These are phyloP conservation scores for Spicauda simplicius DNA, from an alignment of 2,888 invertebrate genomes.

Conservation along the genomic window DNA sequence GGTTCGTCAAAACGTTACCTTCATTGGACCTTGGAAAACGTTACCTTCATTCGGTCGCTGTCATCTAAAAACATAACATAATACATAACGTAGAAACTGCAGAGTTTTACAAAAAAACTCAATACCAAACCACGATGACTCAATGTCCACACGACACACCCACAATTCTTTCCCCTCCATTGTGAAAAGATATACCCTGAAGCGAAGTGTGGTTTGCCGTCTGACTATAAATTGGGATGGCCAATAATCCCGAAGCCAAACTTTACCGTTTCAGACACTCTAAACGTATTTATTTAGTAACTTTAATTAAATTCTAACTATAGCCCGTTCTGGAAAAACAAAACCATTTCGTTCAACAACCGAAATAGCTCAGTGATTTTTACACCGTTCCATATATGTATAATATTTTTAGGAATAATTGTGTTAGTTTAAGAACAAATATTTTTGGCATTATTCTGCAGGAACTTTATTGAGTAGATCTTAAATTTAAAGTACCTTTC, in stretches of 20 bases:
- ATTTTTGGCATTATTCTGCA: too few species aligned
- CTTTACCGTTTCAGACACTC: slow-evolving; percentile 7
- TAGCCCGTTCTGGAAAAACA: background rate
- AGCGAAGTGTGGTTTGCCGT: slow-evolving; percentile 11
- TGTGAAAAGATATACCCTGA: background rate
- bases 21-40: too few species aligned
- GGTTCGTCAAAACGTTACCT: too few species aligned
- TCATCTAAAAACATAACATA: too few species aligned
- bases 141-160: slow-evolving; percentile 9
- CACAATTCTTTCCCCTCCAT: slow-evolving; percentile 6
- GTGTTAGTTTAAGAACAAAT: too few species aligned
- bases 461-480: too few species aligned
- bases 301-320: slow-evolving; percentile 12
- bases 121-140: background rate
- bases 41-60: too few species aligned
- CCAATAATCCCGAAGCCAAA: slow-evolving; percentile 9
- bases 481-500: too few species aligned
- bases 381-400: too few species aligned
- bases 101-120: background rate
- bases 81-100: background rate
- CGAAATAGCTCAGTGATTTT: too few species aligned
- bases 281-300: slow-evolving; percentile 14
- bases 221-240: slow-evolving; percentile 26
- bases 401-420: too few species aligned
- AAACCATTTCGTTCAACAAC: too few species aligned